Evolutionary conservation across 2,888 invertebrate species (phyloP).

Genomic region (Cantharis nigra): DNA sequence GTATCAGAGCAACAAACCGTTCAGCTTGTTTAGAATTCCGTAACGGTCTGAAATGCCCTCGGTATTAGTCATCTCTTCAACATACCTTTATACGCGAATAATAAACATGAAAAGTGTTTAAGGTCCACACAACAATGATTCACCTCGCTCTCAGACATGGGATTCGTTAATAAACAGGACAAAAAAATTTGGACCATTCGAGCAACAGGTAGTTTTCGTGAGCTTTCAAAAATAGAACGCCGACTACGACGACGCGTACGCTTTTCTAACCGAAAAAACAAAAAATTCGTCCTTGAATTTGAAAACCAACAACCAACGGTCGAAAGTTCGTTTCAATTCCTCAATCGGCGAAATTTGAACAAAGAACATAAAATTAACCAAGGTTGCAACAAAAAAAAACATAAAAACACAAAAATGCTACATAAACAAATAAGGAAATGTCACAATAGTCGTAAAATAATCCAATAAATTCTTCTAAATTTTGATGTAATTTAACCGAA

Average conservation of each 20-base stretch:
- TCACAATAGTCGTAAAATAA: neutral
- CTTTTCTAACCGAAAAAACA: neutral
- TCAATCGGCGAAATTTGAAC: neutral
- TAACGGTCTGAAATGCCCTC: slow-evolving; percentile 16
- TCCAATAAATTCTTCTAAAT: neutral
- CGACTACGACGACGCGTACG: neutral
- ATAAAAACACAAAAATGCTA: neutral
- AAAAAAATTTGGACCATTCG: neutral
- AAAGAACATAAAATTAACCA: neutral
- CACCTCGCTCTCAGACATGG: slow-evolving; percentile 4
- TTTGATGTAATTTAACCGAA: neutral
- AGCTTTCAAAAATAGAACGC: neutral
- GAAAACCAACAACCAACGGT: neutral
- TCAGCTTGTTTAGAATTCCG: slow-evolving; percentile 6
- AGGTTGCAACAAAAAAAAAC: neutral
- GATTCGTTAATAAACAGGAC: neutral
- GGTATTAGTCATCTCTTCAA: slow-evolving; percentile 12
- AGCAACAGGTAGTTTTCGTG: neutral
- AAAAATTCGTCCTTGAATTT: neutral
- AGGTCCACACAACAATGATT: slow-evolving; percentile 10
- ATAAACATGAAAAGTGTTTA: slow-evolving; percentile 2
- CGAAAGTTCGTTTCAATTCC: neutral
- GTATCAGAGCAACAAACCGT: neutral
- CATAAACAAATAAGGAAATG: neutral
- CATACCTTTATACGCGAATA: slow-evolving; percentile 16